phyloP scores from a whole-genome alignment of 2,888 invertebrate species.

The Ophion costatus region DNA sequence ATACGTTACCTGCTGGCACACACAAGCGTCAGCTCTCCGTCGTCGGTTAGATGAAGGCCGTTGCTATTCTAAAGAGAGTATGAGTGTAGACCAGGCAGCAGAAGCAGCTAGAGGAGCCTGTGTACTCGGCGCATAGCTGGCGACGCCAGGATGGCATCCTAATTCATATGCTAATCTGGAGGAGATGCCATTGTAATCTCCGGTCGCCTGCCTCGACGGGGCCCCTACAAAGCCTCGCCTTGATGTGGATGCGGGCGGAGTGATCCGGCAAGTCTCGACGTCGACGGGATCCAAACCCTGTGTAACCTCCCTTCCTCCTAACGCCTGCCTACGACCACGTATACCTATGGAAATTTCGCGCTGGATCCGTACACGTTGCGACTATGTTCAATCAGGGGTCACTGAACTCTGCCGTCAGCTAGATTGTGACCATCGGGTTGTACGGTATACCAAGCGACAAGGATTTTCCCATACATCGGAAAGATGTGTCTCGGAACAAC shows the following conservation, averaged over 20 bases:
- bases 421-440: constrained; percentile 49
- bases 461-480: constrained; percentile 12
- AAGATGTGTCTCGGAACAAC: constrained; percentile 16
- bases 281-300: constrained; percentile 61
- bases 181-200: constrained; percentile 84
- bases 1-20: constrained; percentile 56
- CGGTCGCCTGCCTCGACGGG: constrained; percentile 79
- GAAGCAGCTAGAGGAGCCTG: constrained; percentile 52
- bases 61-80: constrained; percentile 45
- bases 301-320: constrained; percentile 53
- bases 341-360: constrained; percentile 75
- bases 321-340: constrained; percentile 51
- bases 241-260: constrained; percentile 79
- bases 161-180: constrained; percentile 83
- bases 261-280: constrained; percentile 74
- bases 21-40: constrained; percentile 44
- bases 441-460: constrained; percentile 24
- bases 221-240: constrained; percentile 81
- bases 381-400: constrained; percentile 78
- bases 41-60: constrained; percentile 56
- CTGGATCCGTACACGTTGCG: constrained; percentile 73
- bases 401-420: constrained; percentile 75
- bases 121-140: constrained; percentile 58
- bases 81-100: constrained; percentile 35
- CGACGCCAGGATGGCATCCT: constrained; percentile 74